Conservation (phyloP, 2,113 vertebrate species). For the Orthonyx spaldingii region DNA sequence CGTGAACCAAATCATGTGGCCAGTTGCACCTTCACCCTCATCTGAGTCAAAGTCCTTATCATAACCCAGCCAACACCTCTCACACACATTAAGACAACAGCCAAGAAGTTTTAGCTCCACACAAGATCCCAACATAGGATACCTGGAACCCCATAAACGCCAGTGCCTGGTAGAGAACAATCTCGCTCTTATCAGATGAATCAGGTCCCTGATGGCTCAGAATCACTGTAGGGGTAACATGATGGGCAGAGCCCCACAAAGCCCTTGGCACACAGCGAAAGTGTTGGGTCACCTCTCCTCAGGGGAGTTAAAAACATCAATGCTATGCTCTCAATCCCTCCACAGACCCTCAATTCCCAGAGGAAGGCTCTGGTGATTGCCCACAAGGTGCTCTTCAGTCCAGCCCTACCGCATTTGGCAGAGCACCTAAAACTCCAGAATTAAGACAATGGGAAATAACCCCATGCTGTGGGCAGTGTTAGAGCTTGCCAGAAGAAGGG, state of each 20-base stretch:
- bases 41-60: not conserved
- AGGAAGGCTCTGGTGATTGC: not conserved
- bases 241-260: not conserved
- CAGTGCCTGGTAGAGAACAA: not conserved
- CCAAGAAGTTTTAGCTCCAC: not conserved
- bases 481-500: not conserved
- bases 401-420: not conserved
- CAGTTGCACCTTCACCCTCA: not conserved
- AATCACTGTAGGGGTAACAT: not conserved
- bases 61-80: not conserved
- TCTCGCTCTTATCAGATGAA: not conserved
- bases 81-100: not conserved
- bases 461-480: not conserved
- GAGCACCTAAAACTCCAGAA: not conserved
- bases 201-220: not conserved
- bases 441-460: not conserved
- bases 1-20: rapidly evolving
- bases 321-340: not conserved
- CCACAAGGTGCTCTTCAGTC: not conserved
- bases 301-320: not conserved
- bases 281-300: not conserved
- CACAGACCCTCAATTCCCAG: not conserved
- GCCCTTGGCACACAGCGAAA: not conserved
- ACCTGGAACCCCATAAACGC: not conserved
- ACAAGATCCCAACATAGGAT: not conserved